A percentile compares a stretch with the other conserved stretches of the same genome.
phyloP scores from a whole-genome alignment of 1,140 invertebrate genomes.

The Cyclargus thomasi region DNA sequence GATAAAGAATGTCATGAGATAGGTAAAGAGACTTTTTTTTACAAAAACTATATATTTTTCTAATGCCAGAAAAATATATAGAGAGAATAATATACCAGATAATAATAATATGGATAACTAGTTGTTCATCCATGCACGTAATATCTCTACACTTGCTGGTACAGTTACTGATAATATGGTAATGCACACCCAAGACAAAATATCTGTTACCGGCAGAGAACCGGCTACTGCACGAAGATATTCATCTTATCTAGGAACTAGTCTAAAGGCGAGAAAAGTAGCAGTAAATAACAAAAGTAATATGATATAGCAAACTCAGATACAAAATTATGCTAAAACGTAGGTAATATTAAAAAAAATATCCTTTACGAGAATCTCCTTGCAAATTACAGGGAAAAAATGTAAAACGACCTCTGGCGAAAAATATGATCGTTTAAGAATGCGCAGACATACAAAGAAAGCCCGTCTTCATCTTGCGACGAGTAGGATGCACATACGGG shows the following conservation, averaged over 20 bases:
- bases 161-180: not conserved
- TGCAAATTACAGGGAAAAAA: conserved; percentile 7
- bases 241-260: not conserved
- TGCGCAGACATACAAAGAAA: conserved; percentile 64
- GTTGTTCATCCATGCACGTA: too few relatives aligned
- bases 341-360: conserved; percentile 12
- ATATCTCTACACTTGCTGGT: not conserved
- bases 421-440: conserved; percentile 45
- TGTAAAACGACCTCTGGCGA: conserved; percentile 29
- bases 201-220: not conserved
- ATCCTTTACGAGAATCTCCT: not conserved
- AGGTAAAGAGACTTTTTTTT: not conserved
- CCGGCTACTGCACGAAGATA: not conserved
- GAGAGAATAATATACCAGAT: too few relatives aligned
- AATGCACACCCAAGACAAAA: not conserved
- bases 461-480: conserved; percentile 61
- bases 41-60: too few relatives aligned
- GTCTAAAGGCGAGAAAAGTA: not conserved
- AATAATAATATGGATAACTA: too few relatives aligned
- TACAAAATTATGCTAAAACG: not conserved
- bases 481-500: conserved; percentile 57
- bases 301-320: not conserved
- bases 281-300: not conserved
- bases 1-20: not conserved
- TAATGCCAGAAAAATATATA: too few relatives aligned